Base-by-base conservation (phyloP, 2,113 vertebrate species). In the Sturnus vulgaris region DNA sequence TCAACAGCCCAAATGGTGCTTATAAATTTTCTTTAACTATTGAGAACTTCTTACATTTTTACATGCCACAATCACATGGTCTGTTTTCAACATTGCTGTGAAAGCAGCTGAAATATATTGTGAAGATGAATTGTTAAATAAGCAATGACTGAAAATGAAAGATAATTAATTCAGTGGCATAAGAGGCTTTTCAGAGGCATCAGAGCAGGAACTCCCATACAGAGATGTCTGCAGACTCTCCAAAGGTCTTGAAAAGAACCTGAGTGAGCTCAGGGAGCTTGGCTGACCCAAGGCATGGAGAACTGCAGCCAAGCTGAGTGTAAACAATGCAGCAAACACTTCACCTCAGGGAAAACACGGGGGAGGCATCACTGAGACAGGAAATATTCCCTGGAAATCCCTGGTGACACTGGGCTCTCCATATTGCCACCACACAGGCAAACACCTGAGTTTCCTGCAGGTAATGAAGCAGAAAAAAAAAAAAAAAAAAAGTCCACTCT, bases 31-130 rank as follows among this genome's bases (percentile, higher is more conserved):
- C 86, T 95, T 80, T 27, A 81, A 40, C 76, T 83, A 52, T 88
- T 86, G 60, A 90, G 60, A 90, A 86, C 40, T 68, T 76, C 63
- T 88, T 83, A 56, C 9, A 44, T 76, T 85, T 90, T 95, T 69
- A 82, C 89, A 82, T 69, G 70, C 46, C 70, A 61, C 57, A 94
- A 91, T 76, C 77, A 82, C 61, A 59, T 1, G 27, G 75, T 63
- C 30, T 70, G 30, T 82, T 94, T 85, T 55, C 81, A 88, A 83
- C 90, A 66, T 10, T 70, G 63, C 71, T 87, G 66, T 40, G 78
- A 77, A 90, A 85, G 94, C 78, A 79, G 37, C 63, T 81, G 44
- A 78, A 86, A 68, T 64, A 27, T 2, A 63, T 60, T 49, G 31
- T 22, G 71, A 90, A 83, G 76, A 73, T 30, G 17, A 63, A 52